Evolutionary conservation across 1,140 invertebrate genomes (phyloP).

Genomic region (Drosophila hydei): DNA sequence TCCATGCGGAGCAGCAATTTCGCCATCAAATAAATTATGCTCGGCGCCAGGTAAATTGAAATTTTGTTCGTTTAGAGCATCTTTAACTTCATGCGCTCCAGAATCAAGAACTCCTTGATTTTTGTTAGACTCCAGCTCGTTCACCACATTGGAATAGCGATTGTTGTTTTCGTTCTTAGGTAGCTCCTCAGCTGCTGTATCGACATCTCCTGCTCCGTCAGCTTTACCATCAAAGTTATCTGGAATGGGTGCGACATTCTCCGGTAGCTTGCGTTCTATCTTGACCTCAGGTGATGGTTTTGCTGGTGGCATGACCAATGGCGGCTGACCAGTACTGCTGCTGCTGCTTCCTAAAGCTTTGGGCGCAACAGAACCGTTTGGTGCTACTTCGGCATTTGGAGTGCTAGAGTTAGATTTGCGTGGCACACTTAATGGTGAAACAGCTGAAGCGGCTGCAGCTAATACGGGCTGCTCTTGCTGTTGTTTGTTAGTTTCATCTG

Average conservation of each 20-base stretch:
- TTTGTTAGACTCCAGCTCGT: slow-evolving; percentile 61
- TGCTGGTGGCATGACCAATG: slow-evolving; percentile 64
- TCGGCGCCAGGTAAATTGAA: slow-evolving; percentile 76
- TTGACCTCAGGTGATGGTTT: slow-evolving; percentile 46
- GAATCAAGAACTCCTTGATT: slow-evolving; percentile 70
- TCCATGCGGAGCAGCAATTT: slow-evolving; percentile 35
- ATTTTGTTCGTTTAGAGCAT: slow-evolving; percentile 76
- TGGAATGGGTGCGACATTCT: slow-evolving; percentile 80
- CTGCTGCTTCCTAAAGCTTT: slow-evolving; percentile 55
- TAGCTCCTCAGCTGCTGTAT: slow-evolving; percentile 68
- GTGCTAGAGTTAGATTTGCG: slow-evolving; percentile 56
- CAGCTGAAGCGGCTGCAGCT: slow-evolving; percentile 35
- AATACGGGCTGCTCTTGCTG: slow-evolving; percentile 59
- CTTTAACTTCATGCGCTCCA: slow-evolving; percentile 80
- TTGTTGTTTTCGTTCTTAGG: slow-evolving; percentile 78
- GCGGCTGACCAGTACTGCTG: slow-evolving; percentile 62
- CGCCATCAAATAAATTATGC: slow-evolving; percentile 72
- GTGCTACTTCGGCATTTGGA: slow-evolving; percentile 28
- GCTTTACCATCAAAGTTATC: slow-evolving; percentile 75
- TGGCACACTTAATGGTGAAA: slow-evolving; percentile 68
- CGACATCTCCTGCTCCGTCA: slow-evolving; percentile 49
- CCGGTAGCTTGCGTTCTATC: slow-evolving; percentile 73
- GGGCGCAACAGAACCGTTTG: slow-evolving; percentile 54
- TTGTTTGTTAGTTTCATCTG: slow-evolving; percentile 44
- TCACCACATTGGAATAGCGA: slow-evolving; percentile 74